phyloP scores from a whole-genome alignment of 2,797 vertebrate species.

The Pogoniulus pusillus region DNA sequence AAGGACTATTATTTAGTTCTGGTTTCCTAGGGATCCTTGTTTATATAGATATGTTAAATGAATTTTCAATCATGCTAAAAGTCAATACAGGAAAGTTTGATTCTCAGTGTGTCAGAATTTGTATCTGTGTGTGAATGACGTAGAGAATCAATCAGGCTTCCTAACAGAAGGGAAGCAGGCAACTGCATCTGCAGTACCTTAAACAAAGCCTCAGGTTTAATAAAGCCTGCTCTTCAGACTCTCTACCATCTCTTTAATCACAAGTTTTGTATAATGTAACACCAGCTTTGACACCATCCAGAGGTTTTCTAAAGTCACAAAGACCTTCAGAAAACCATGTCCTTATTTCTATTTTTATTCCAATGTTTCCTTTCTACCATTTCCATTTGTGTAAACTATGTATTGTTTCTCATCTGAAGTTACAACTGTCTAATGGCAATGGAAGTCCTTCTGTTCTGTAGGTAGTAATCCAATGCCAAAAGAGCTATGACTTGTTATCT shows the following conservation, averaged over 20 bases:
- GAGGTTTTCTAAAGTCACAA: neutral
- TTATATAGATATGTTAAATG: too few relatives aligned
- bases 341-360: neutral
- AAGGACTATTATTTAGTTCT: too few relatives aligned
- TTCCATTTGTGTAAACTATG: neutral
- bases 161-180: neutral
- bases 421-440: neutral
- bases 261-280: neutral
- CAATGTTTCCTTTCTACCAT: neutral
- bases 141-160: neutral
- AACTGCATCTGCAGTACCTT: neutral
- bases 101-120: too few relatives aligned
- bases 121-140: neutral
- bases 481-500: neutral
- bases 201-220: neutral
- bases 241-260: neutral
- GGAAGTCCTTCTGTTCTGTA: neutral
- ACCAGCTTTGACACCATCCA: neutral
- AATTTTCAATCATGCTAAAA: too few relatives aligned
- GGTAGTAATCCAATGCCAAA: neutral
- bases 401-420: neutral
- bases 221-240: neutral
- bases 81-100: too few relatives aligned
- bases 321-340: neutral
- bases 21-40: too few relatives aligned